Percentiles rank a stretch among this genome's conserved stretches.
Conservation (phyloP, 2,797 vertebrate genomes). For the Galaxias olidus region DNA sequence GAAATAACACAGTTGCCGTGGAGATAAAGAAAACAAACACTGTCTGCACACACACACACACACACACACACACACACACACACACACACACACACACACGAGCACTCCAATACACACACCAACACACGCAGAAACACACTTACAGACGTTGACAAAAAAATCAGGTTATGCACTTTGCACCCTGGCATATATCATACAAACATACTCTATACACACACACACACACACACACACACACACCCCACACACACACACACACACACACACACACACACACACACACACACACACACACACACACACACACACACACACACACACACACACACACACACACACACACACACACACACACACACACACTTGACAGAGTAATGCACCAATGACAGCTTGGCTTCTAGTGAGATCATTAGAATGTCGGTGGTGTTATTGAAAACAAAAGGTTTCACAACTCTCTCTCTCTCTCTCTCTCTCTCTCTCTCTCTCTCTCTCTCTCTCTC, state of each 20-base stretch:
- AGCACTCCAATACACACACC: too few relatives aligned
- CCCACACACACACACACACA: constrained; percentile 2
- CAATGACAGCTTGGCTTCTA: neutral
- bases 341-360: constrained; percentile 6
- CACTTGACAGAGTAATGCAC: neutral
- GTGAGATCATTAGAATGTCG: neutral
- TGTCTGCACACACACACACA: neutral
- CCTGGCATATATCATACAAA: too few relatives aligned
- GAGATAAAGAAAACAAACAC: constrained; percentile 12
- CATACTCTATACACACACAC: neutral
- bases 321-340: neutral
- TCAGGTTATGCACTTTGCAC: neutral
- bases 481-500: neutral
- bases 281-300: neutral
- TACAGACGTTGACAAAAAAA: neutral
- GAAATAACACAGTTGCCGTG: constrained; percentile 13
- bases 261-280: constrained; percentile 5
- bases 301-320: constrained; percentile 7
- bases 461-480: neutral
- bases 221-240: neutral
- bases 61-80: neutral
- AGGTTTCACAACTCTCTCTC: neutral
- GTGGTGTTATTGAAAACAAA: neutral
- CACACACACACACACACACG: neutral
- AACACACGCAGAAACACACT: constrained; percentile 1